Conservation (phyloP, 2,113 vertebrate species). For the Syrmaticus mikado region DNA sequence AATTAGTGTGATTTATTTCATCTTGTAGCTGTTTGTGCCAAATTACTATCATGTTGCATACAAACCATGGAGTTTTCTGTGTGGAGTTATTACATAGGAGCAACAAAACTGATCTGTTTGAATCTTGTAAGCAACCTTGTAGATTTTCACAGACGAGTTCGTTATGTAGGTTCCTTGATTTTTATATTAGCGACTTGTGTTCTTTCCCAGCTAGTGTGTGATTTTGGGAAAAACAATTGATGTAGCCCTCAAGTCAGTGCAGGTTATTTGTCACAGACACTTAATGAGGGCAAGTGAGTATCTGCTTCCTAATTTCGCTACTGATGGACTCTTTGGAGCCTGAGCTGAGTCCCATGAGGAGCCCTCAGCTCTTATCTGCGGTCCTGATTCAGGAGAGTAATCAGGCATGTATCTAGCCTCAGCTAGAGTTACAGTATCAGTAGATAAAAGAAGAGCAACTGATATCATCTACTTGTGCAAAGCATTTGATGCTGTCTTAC, state of each 20-base stretch:
- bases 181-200: background rate
- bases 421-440: background rate
- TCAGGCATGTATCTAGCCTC: background rate
- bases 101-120: background rate
- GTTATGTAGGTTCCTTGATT: background rate
- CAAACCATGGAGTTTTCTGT: background rate
- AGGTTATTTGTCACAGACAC: background rate
- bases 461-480: too few species aligned
- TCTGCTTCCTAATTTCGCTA: background rate
- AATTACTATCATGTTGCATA: background rate
- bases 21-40: background rate
- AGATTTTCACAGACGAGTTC: background rate
- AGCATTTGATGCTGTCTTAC: too few species aligned
- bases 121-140: background rate
- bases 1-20: background rate
- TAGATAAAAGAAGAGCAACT: too few species aligned
- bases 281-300: background rate
- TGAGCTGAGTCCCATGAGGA: background rate
- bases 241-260: background rate
- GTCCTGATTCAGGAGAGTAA: background rate
- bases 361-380: background rate
- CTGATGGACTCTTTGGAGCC: background rate
- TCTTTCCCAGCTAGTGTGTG: background rate
- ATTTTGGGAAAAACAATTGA: background rate
- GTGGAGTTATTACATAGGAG: rapidly evolving